Conservation (phyloP, 2,888 invertebrate genomes). For the Agapetus fuscipes region DNA sequence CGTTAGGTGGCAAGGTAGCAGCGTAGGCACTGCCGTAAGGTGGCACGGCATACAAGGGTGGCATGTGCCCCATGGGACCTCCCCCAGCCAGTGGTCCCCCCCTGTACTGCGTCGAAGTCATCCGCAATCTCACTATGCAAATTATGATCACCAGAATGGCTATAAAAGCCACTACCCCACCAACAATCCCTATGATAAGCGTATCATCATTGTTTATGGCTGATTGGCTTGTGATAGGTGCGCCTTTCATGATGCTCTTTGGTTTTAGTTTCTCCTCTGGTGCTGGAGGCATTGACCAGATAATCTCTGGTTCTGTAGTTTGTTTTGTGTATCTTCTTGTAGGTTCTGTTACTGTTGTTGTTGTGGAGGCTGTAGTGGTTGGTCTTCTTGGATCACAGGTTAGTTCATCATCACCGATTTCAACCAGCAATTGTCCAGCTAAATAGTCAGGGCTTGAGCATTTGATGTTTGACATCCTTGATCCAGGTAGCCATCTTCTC, state of each 20-base stretch:
- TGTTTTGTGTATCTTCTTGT: conserved; percentile 50
- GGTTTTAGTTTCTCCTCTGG: conserved; percentile 48
- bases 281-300: conserved; percentile 78
- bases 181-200: conserved; percentile 90
- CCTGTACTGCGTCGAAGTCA: conserved; percentile 58
- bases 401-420: conserved; percentile 72
- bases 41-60: conserved; percentile 49
- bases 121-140: conserved; percentile 71
- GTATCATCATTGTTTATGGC: conserved; percentile 78
- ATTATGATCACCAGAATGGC: conserved; percentile 81
- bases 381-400: conserved; percentile 62
- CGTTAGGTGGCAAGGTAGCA: conserved; percentile 47
- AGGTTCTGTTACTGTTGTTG: conserved; percentile 32
- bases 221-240: conserved; percentile 44
- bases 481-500: conserved; percentile 64
- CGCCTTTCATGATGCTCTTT: conserved; percentile 47
- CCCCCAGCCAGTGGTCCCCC: conserved; percentile 58
- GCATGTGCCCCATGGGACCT: conserved; percentile 44
- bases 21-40: conserved; percentile 41
- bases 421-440: conserved; percentile 56
- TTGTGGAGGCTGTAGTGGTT: conserved; percentile 41
- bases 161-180: conserved; percentile 86
- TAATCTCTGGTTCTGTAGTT: conserved; percentile 75
- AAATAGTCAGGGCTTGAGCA: conserved; percentile 66
- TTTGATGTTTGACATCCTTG: conserved; percentile 50